Evolutionary conservation across 2,113 vertebrate species (phyloP), one percentile per base, ranked within the genome.

Genomic region (Notechis scutatus): DNA sequence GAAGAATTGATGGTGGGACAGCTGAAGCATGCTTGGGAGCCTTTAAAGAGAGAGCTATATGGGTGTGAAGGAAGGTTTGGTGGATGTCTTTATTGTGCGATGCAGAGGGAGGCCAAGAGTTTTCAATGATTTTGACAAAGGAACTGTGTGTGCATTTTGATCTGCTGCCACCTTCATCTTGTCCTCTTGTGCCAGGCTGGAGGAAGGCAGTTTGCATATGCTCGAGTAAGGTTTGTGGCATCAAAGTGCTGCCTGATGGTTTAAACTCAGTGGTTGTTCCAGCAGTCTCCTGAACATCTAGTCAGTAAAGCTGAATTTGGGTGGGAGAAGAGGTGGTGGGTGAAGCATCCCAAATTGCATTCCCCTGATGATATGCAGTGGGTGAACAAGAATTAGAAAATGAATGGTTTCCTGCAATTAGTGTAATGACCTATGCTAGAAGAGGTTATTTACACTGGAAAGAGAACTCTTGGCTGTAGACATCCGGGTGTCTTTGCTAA

Each of bases 361-460:
- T 96, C 96, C 94, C 95, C 93, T 93, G 94, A 93, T 97, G 95
- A 95, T 96, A 94, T 94, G 94, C 94, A 90, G 94, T 15, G 92
- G 95, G 42, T 96, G 97, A 95, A 91, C 91, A 96, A 97, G 96
- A 96, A 97, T 95, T 93, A 94, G 96, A 95, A 97, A 97, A 97
- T 97, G 96, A 97, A 98, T 97, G 97, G 96, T 96, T 96, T 97
- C 94, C 94, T 94, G 95, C 97, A 97, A 98, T 98, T 97, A 97
- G 96, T 94, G 95, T 97, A 97, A 97, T 97, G 97, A 97, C 97
- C 97, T 97, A 94, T 87, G 5, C 96, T 92, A 96, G 96, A 97
- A 96, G 94, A 97, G 96, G 96, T 97, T 97, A 97, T 98, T 97
- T 97, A 97, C 97, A 96, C 96, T 95, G 95, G 95, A 97, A 96